Evolutionary conservation across 1,140 invertebrate genomes (phyloP).

Genomic region (Zaprionus inermis): DNA sequence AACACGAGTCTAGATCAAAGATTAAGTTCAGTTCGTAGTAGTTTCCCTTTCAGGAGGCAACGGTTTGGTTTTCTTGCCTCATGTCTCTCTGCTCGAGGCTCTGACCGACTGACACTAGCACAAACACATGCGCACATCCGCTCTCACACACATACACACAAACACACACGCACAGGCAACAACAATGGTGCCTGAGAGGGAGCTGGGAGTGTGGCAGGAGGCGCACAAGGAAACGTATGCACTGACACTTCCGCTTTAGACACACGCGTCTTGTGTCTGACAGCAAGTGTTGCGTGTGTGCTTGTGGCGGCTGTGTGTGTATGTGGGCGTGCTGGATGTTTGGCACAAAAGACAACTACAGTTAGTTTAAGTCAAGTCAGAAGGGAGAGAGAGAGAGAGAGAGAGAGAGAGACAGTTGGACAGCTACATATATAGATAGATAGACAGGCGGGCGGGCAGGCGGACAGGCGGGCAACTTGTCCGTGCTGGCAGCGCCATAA

Average conservation of each 20-base stretch:
- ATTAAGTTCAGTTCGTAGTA: slow-evolving; percentile 6
- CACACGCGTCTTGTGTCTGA: slow-evolving; percentile 49
- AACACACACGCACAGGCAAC: background rate
- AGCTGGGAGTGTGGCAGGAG: slow-evolving; percentile 14
- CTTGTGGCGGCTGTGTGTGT: background rate
- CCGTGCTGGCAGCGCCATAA: slow-evolving; percentile 59
- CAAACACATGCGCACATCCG: slow-evolving; percentile 17
- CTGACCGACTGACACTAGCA: slow-evolving; percentile 39
- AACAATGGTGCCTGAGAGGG: slow-evolving; percentile 21
- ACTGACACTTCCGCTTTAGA: slow-evolving; percentile 73
- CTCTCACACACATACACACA: background rate
- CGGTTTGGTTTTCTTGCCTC: slow-evolving; percentile 20
- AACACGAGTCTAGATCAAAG: background rate
- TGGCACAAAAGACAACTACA: slow-evolving; percentile 51
- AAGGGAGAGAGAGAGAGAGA: slow-evolving; percentile 2
- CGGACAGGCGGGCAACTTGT: slow-evolving; percentile 25
- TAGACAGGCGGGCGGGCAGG: background rate
- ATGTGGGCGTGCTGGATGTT: slow-evolving; percentile 38
- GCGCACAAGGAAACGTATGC: slow-evolving; percentile 55
- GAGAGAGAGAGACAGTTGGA: slow-evolving; percentile 9
- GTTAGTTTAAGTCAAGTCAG: slow-evolving; percentile 48
- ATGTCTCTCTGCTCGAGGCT: slow-evolving; percentile 18
- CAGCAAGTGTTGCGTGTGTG: background rate
- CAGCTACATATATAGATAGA: slow-evolving; percentile 9
- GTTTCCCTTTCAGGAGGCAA: slow-evolving; percentile 37